Conservation (phyloP, 2,888 invertebrate species). For the Hybos culiciformis region DNA sequence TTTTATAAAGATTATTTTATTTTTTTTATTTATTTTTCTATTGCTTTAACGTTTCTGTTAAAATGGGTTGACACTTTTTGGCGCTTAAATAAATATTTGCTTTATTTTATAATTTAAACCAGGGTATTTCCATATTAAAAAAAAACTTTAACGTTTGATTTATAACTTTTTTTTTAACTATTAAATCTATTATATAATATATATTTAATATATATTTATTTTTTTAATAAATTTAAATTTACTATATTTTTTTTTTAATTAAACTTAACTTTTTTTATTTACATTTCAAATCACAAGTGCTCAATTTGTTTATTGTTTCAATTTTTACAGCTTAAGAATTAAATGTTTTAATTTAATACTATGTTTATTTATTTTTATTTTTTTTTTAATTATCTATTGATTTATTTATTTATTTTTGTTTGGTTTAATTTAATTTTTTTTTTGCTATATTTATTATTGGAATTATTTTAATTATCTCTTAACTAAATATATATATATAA, state of each 20-base stretch:
- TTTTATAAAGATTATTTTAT: no score
- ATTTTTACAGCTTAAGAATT: slow-evolving; percentile 17
- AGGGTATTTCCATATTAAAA: no score
- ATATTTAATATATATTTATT: slow-evolving; percentile 2
- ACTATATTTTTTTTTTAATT: no score
- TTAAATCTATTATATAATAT: neutral
- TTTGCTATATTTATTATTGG: slow-evolving; percentile 2
- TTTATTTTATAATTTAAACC: no score
- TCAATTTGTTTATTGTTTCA: slow-evolving; percentile 17
- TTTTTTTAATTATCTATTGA: slow-evolving; percentile 8
- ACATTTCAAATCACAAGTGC: slow-evolving; percentile 24
- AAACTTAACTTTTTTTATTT: slow-evolving; percentile 13
- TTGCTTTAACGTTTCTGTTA: no score
- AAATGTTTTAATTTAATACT: neutral
- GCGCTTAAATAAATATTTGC: no score
- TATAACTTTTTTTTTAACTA: neutral
- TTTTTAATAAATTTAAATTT: neutral
- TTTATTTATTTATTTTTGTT: slow-evolving; percentile 3
- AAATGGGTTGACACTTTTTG: no score
- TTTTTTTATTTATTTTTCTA: neutral
- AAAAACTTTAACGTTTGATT: neutral
- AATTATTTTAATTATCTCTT: neutral
- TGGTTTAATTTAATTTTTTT: slow-evolving; percentile 2
- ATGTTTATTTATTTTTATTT: slow-evolving; percentile 5
- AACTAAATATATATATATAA: no score